phyloP scores from a whole-genome alignment of 2,113 vertebrate species.

The Colossoma macropomum region DNA sequence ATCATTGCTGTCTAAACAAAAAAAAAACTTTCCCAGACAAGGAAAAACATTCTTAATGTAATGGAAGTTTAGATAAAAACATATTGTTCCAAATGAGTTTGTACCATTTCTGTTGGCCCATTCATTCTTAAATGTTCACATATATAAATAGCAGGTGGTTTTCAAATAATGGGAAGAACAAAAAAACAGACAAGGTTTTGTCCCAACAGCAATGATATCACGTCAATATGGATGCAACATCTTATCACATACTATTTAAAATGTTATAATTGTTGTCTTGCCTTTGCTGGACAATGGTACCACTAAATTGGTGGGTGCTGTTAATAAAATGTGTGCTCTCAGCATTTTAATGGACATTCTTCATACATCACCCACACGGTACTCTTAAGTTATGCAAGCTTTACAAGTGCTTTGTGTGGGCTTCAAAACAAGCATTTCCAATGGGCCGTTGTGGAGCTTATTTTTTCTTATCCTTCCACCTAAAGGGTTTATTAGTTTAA shows the following conservation, averaged over 20 bases:
- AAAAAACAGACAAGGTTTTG: no score
- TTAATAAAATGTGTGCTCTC: constrained; percentile 44
- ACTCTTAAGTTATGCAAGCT: constrained; percentile 61
- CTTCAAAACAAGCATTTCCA: constrained; percentile 30
- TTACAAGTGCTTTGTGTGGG: constrained; percentile 56
- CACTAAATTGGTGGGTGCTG: background rate
- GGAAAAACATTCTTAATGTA: no score
- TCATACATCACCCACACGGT: constrained; percentile 64
- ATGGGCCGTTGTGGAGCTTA: constrained; percentile 20
- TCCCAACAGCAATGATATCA: background rate
- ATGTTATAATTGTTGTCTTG: constrained; percentile 15
- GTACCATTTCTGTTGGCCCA: no score
- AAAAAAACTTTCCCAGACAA: no score
- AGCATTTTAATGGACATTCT: constrained; percentile 52
- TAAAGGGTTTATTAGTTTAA: constrained; percentile 38
- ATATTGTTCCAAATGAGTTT: no score
- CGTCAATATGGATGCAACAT: background rate
- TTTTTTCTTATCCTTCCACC: constrained; percentile 15
- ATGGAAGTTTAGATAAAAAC: no score
- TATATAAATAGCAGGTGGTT: no score
- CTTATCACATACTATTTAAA: constrained; percentile 13
- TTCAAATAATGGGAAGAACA: no score
- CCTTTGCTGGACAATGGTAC: background rate
- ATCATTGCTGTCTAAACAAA: no score
- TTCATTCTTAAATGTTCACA: no score